Evolutionary conservation across 2,888 invertebrate genomes (phyloP).

Genomic region (Plebejus anna): DNA sequence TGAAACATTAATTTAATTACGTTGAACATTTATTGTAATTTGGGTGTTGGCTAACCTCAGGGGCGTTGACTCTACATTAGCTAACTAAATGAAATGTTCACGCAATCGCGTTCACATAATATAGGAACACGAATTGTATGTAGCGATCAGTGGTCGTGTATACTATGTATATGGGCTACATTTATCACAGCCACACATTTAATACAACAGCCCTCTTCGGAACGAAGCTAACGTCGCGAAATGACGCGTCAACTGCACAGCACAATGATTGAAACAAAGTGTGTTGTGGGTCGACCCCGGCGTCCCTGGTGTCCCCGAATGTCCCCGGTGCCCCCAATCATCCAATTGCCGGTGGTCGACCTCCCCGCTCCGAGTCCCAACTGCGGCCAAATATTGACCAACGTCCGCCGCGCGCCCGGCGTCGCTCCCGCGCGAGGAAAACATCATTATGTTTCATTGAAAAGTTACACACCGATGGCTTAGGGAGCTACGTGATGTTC

Average conservation of each 20-base stretch:
- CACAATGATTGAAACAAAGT: constrained; percentile 16
- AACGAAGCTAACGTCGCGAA: not conserved
- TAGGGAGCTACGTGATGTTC: not conserved
- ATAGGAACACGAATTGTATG: not conserved
- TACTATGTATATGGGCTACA: not conserved
- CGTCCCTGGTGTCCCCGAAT: not conserved
- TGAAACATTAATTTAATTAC: not conserved
- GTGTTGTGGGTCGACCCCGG: not conserved
- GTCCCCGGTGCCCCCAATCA: not conserved
- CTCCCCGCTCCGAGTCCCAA: not conserved
- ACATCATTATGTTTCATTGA: constrained; percentile 12
- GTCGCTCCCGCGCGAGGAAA: constrained; percentile 18
- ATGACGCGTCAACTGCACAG: constrained; percentile 8
- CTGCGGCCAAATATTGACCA: constrained; percentile 22
- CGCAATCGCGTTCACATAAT: not conserved
- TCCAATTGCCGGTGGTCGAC: constrained; percentile 6
- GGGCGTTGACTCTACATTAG: not conserved
- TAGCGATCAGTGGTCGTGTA: not conserved
- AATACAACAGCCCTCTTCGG: not conserved
- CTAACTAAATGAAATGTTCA: not conserved
- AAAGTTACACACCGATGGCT: not conserved
- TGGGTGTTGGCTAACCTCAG: not conserved
- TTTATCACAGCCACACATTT: not conserved
- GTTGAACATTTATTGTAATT: not conserved
- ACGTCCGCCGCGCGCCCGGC: constrained; percentile 38